Percentiles rank a stretch among this genome's conserved stretches.
Evolutionary conservation across 2,797 vertebrate genomes (phyloP).

Genomic region (Poecilia wingei): DNA sequence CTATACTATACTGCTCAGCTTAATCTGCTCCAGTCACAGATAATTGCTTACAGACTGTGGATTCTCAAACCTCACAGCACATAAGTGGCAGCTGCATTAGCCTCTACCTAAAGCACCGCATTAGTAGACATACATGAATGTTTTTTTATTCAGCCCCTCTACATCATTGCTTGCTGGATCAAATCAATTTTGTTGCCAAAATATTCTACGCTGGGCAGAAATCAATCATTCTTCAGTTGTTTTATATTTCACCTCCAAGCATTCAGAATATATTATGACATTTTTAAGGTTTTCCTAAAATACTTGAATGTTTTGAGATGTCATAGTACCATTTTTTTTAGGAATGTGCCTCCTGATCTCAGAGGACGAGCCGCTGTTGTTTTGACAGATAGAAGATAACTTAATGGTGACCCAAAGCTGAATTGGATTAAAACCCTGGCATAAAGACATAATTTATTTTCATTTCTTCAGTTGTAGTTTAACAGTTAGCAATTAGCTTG

Average conservation of each 20-base stretch:
- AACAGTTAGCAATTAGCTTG: background rate
- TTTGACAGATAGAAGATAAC: background rate
- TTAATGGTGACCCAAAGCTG: background rate
- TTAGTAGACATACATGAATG: constrained; percentile 1
- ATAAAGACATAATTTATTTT: background rate
- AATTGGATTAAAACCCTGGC: background rate
- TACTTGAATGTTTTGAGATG: background rate
- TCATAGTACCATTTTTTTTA: background rate
- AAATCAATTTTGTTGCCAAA: background rate
- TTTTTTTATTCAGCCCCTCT: background rate
- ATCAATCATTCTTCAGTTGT: background rate
- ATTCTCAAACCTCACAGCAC: constrained; percentile 20
- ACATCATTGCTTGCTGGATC: constrained; percentile 5
- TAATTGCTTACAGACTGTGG: constrained; percentile 47
- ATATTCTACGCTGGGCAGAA: background rate
- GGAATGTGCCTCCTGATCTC: background rate
- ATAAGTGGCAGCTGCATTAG: constrained; percentile 15
- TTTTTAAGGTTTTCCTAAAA: background rate
- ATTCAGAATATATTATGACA: background rate
- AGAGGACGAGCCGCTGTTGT: background rate
- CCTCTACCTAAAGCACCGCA: constrained; percentile 10
- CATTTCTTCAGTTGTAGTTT: background rate
- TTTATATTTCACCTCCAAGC: background rate
- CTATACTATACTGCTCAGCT: constrained; percentile 55
- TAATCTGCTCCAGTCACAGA: constrained; percentile 56